A percentile compares a stretch with the other conserved stretches of the same genome.
Conservation (phyloP, 1,140 invertebrate genomes). For the Metaphire vulgaris region DNA sequence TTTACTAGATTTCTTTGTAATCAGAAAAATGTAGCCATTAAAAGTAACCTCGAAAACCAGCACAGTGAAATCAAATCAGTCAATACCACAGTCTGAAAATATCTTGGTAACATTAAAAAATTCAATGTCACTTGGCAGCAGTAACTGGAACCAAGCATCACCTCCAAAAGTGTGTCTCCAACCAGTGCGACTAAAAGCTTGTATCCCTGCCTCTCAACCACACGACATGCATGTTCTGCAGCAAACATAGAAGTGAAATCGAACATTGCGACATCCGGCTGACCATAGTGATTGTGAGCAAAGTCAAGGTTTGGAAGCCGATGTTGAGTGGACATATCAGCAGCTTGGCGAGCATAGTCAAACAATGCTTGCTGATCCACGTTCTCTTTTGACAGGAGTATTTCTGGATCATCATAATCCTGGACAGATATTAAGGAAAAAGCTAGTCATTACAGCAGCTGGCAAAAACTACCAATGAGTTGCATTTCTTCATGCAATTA, state of each 20-base stretch:
- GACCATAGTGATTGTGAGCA: slow-evolving; percentile 94
- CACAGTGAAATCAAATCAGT: too few species aligned
- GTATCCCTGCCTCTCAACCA: slow-evolving; percentile 70
- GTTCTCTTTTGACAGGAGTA: slow-evolving; percentile 77
- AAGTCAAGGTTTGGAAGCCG: slow-evolving; percentile 84
- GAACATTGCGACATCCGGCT: slow-evolving; percentile 98
- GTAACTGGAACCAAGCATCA: too few species aligned
- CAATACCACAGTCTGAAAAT: too few species aligned
- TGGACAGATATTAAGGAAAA: slow-evolving; percentile 53
- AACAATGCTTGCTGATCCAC: slow-evolving; percentile 72
- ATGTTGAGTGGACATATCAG: slow-evolving; percentile 89
- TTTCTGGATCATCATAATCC: slow-evolving; percentile 84
- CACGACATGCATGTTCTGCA: slow-evolving; percentile 78
- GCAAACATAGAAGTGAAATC: slow-evolving; percentile 99
- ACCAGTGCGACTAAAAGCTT: slow-evolving; percentile 79
- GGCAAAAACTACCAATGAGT: background rate
- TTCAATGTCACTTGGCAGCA: too few species aligned
- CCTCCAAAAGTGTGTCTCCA: slow-evolving; percentile 89
- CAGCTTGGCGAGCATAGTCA: slow-evolving; percentile 89
- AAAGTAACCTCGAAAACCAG: too few species aligned
- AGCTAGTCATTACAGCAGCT: too few species aligned
- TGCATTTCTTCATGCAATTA: background rate
- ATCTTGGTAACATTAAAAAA: too few species aligned
- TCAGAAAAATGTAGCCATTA: too few species aligned
- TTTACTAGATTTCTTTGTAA: too few species aligned